A percentile compares a stretch with the other conserved stretches of the same genome.
Evolutionary conservation across 2,888 invertebrate genomes (phyloP).

Genomic region (Pseudanteris insignis): DNA sequence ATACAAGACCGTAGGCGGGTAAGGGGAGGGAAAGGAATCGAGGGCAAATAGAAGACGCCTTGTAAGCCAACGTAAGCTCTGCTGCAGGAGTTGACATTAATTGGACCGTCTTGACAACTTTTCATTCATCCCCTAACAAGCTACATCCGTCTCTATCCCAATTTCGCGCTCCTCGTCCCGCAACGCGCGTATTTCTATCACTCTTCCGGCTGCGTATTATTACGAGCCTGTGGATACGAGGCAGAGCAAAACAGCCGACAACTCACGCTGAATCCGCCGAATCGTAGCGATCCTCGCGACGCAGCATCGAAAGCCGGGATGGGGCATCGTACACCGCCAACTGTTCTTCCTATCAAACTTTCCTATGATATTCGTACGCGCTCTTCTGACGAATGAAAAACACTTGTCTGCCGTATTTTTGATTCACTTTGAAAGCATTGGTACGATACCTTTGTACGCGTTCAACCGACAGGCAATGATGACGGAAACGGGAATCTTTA

Average conservation of each 20-base stretch:
- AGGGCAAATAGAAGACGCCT: conserved; percentile 48
- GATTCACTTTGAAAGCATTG: conserved; percentile 1
- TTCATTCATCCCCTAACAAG: conserved; percentile 66
- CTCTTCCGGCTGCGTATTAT: conserved; percentile 38
- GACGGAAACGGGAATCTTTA: not conserved
- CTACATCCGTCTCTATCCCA: conserved; percentile 62
- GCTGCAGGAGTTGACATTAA: conserved; percentile 65
- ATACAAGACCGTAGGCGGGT: conserved; percentile 45
- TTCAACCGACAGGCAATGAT: not conserved
- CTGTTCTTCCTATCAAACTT: conserved; percentile 34
- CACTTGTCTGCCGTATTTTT: conserved; percentile 10
- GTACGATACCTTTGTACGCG: not conserved
- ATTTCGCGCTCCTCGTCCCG: conserved; percentile 47
- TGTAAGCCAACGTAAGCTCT: conserved; percentile 61
- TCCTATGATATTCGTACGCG: conserved; percentile 20
- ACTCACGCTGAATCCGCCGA: conserved; percentile 29
- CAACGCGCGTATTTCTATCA: conserved; percentile 37
- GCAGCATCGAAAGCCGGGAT: conserved; percentile 22
- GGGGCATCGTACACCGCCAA: conserved; percentile 18
- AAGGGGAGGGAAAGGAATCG: conserved; percentile 39
- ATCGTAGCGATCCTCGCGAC: conserved; percentile 25
- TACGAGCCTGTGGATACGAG: conserved; percentile 31
- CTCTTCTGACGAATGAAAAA: conserved; percentile 15
- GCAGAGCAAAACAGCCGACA: conserved; percentile 29
- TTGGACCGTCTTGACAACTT: conserved; percentile 66